Evolutionary conservation across 2,888 invertebrate species (phyloP), one percentile per base, ranked within the genome.

Genomic region (Microplitis deprimator): DNA sequence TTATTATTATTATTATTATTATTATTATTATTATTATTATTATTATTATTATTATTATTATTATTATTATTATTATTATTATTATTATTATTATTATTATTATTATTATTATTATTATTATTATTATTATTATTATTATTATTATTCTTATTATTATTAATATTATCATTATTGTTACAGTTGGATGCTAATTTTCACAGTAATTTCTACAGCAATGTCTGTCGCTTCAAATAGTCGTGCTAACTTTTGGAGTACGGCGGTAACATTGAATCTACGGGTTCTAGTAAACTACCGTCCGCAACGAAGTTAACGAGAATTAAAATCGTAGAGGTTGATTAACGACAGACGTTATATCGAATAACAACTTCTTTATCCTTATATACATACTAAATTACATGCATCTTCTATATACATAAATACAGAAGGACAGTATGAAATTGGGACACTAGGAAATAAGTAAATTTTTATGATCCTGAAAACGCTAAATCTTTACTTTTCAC

Each of bases 291-390:
- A 68, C 20, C 59, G 75, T 50, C 71, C 73, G 68, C 77, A 73
- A 77, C 70, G 77, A 61, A 74, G 77, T 76, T 79, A 76, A 79
- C 76, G 76, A 77, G 73, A 79, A 75, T 79, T 77, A 81, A 80
- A 79, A 81, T 80, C 68, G 77, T 72, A 38, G 79, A 39, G 75
- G 79, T 79, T 80, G 80, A 81, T 80, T 80, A 79, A 80, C 77
- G 81, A 80, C 76, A 70, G 76, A 64, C 71, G 80, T 79, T 80
- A 50, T 50, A 81, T 80, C 78, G 78, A 79, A 77, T 78, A 79
- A 78, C 72, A 77, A 70, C 73, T 76, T 73, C 75, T 67, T 61
- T 69, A 50, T 29, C 29, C 50, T 40, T 40, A 13, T 61, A 41
- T 40, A 62, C 29, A 71, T 74, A 73, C 65, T 13, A 20, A 13